Base-by-base conservation (phyloP, 1,140 invertebrate genomes). In the Aporrectodea caliginosa region DNA sequence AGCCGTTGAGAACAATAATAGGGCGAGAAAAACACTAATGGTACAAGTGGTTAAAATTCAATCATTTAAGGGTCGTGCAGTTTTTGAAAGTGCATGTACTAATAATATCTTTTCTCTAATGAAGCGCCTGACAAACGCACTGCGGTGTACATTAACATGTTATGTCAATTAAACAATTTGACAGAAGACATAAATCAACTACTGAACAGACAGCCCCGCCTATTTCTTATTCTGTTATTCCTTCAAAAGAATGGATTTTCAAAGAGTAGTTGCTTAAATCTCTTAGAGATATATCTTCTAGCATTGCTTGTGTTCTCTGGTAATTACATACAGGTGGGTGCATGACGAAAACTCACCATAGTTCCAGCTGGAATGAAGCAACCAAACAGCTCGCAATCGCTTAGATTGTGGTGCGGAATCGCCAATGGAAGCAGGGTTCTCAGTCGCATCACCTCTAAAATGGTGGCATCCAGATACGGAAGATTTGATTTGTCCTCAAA, bases 341-440 rank as follows among this genome's bases (percentile, higher is more conserved):
- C 43, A 12, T 58, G 43, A 58, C 43, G 6, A 58, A 58, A n/a
- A n/a, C n/a, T n/a, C n/a, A n/a, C 43, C 43, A 58, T 6, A 22
- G 43, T 58, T 58, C 43, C 43, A 58, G 43, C 43, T 12, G 43
- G 6, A 58, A 58, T 58, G 22, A 22, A 58, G 22, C 6, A 58
- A 6, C 43, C 43, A 12, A 12, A 12, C 6, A 22, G 43, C 6
- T 75, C 1, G 83, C n/a, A 82, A 75, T 88, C 84, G 14, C 76
- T 75, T 16, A 58, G 82, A 33, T 81, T 81, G 16, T 75, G 69
- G 78, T 85, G 84, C 1, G 84, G 83, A 16, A 86, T 72, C 16
- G 80, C 82, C 43, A 84, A 69, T 0, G 94, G 84, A 22, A 83
- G 83, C 43, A 83, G 81, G 27, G 83, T 84, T 29, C 80, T 82